Evolutionary conservation across 2,113 vertebrate genomes (phyloP), one percentile per base, ranked within the genome.

Genomic region (Silurus meridionalis): DNA sequence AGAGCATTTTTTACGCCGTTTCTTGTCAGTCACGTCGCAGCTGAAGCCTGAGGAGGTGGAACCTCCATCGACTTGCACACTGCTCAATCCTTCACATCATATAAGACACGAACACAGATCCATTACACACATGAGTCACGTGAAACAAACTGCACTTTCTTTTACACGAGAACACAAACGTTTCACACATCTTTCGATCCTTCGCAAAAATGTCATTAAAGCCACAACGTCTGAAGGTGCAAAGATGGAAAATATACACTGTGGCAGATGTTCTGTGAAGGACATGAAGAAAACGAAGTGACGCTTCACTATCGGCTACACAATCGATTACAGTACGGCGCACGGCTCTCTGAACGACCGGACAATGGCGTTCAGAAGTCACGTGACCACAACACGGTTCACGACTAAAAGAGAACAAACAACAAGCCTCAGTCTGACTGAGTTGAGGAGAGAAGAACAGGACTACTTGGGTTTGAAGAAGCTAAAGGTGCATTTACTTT

Each of bases 221-320:
- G 61, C n/a, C 17, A 74, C 28, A 7, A 71, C 11, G 25, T 13
- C 6, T 66, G n/a, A 67, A 28, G 8, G 23, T 69, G 82, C 67
- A 11, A 87, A 88, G 85, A 83, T 87, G 85, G 37, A 80, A 88
- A 89, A 91, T 91, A 89, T 92, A 90, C 90, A 93, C 69, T 69
- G 13, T 10, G 13, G 55, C 17, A 55, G 14, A 17, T 17, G 60
- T 23, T 61, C 63, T 25, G 46, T 48, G 48, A 2, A 17, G 50
- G 79, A 81, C 28, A 9, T 23, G 46, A 82, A 23, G 61, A 53
- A 15, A 52, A 0, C 7, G 8, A 21, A 19, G 60, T n/a, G 19
- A 82, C 55, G 60, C 57, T 61, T 80, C 57, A 50, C 28, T 0
- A 8, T 37, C 23, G 4, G 37, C 57, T 63, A 37, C 37, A 37